Conservation (phyloP, 2,113 vertebrate species). For the Octodon degus region DNA sequence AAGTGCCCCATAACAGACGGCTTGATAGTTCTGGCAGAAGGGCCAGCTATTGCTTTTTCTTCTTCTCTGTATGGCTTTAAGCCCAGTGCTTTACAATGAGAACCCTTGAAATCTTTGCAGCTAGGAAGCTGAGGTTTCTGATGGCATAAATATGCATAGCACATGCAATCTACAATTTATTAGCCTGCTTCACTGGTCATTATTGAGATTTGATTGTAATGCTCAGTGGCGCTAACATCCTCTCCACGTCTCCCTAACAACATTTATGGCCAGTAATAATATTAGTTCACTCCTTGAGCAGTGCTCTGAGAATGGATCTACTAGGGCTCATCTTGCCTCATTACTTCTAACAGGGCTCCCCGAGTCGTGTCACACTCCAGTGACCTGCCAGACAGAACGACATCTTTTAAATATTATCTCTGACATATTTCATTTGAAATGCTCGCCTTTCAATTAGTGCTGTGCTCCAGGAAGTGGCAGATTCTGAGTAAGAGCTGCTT, state of each 20-base stretch:
- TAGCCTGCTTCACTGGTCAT: conserved; percentile 79
- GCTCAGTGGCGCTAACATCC: conserved; percentile 79
- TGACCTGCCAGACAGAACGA: conserved; percentile 69
- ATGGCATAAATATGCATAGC: conserved; percentile 77
- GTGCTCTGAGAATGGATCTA: conserved; percentile 75
- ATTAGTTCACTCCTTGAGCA: conserved; percentile 79
- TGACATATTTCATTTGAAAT: conserved; percentile 80
- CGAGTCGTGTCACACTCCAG: conserved; percentile 75
- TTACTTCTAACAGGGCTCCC: conserved; percentile 69
- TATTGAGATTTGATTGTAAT: conserved; percentile 83
- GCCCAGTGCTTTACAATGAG: conserved; percentile 42
- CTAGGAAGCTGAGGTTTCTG: conserved; percentile 68
- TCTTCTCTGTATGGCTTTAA: neutral
- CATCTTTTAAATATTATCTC: conserved; percentile 79
- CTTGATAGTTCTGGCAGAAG: conserved; percentile 17
- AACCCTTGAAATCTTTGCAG: conserved; percentile 75
- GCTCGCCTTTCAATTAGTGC: conserved; percentile 75
- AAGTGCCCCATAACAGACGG: neutral
- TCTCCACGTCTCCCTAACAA: conserved; percentile 78
- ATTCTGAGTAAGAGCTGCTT: conserved; percentile 10
- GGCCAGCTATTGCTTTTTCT: neutral
- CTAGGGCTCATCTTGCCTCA: conserved; percentile 77
- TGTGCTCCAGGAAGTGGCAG: conserved; percentile 71
- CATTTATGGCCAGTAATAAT: conserved; percentile 84
- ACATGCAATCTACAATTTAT: conserved; percentile 82